Evolutionary conservation across 2,888 invertebrate genomes (phyloP).

Genomic region (Meliscaeva auricollis): DNA sequence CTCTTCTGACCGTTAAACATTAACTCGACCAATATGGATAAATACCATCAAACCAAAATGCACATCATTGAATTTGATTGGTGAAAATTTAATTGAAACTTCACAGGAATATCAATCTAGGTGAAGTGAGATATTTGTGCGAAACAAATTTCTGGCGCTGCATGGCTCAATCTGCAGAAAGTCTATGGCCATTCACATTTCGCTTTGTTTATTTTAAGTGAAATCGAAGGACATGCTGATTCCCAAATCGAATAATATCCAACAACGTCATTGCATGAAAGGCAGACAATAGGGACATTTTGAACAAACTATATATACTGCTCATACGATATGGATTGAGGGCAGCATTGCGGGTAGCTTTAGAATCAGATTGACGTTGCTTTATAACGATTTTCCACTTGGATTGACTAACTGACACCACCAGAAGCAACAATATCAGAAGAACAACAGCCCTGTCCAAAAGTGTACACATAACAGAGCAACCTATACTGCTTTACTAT

Average conservation of each 20-base stretch:
- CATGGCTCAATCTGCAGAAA: neutral
- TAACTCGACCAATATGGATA: no score
- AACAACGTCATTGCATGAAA: constrained; percentile 60
- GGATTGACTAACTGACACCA: constrained; percentile 73
- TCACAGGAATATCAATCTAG: constrained; percentile 71
- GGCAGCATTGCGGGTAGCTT: constrained; percentile 5
- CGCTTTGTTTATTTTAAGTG: constrained; percentile 71
- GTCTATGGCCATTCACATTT: constrained; percentile 46
- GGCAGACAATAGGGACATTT: constrained; percentile 62
- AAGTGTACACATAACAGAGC: no score
- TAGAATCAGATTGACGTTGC: constrained; percentile 65
- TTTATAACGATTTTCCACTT: constrained; percentile 72
- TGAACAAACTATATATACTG: constrained; percentile 35
- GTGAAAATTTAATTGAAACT: constrained; percentile 76
- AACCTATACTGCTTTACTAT: no score
- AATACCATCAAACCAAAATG: no score
- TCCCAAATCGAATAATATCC: constrained; percentile 69
- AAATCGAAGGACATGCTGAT: constrained; percentile 71
- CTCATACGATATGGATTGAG: constrained; percentile 9
- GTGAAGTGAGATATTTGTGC: constrained; percentile 70
- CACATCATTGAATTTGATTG: constrained; percentile 70
- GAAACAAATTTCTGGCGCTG: constrained; percentile 14
- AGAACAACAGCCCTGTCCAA: neutral
- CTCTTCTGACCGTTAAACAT: no score
- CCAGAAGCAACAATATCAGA: constrained; percentile 61